Base-by-base conservation (phyloP, 2,888 invertebrate genomes). In the Steinernema hermaphroditum region DNA sequence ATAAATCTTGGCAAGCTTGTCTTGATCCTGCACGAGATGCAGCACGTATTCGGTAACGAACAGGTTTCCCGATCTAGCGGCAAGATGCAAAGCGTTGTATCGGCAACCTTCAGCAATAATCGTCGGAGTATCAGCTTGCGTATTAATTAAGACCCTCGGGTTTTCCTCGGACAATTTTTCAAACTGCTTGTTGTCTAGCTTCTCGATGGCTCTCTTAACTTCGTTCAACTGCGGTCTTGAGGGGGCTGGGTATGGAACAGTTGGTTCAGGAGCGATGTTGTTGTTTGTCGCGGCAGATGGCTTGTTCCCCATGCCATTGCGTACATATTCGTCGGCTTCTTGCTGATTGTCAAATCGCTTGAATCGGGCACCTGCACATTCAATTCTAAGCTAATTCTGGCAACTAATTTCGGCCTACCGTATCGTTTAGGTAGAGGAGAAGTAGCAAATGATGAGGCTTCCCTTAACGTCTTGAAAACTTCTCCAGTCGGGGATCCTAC, bases 81-180 rank as follows among this genome's bases (percentile, higher is more conserved):
- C 57, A 8, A 72, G 8, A 27, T 72, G 72, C n/a, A 72, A 22
- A 8, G 72, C 72, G 24, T 72, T 72, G 43, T 54, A 69, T 0
- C 72, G 68, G n/a, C 50, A 54, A 22, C 72, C 72, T 27, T 37
- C 69, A 41, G 57, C 41, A 16, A 72, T 19, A 2, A 72, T 29
- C 0, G 68, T 69, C 14, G 72, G 72, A 27, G 50, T 37, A 68
- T 72, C 72, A 16, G 44, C 68, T 1, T 69, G 57, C 16, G 68
- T 41, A 27, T 72, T 68, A 19, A 72, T 72, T 22, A 72, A 68
- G 2, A 41, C 43, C 12, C 41, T 34, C 2, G 72, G 72, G 29
- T 72, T 72, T 27, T 68, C 14, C 24, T 72, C 50, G 44, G 68
- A 43, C 16, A 49, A 34, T 9, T 68, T 22, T 9, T 41, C 19